Evolutionary conservation across 2,113 vertebrate species (phyloP).

Genomic region (Percina caprodes): DNA sequence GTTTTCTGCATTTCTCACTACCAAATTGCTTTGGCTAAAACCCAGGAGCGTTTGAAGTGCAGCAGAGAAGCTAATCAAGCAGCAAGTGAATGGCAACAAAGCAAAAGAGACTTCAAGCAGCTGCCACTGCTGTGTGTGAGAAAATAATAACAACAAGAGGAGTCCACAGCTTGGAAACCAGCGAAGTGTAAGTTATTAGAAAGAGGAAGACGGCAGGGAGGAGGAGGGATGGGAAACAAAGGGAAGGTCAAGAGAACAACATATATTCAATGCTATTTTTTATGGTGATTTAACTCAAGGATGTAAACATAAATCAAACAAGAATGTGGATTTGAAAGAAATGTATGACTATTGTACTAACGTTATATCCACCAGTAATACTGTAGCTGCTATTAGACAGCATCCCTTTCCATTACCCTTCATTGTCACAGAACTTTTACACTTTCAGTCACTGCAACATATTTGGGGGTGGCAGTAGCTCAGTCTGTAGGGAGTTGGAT

Average conservation of each 20-base stretch:
- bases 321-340: neutral
- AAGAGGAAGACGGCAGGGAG: neutral
- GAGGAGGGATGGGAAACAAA: slow-evolving; percentile 9
- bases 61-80: slow-evolving; percentile 70
- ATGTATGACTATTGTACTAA: neutral
- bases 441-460: neutral
- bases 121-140: slow-evolving; percentile 56
- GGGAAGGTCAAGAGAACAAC: neutral
- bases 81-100: slow-evolving; percentile 68
- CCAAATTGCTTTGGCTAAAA: slow-evolving; percentile 69
- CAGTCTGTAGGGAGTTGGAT: no score
- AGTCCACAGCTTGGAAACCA: slow-evolving; percentile 54
- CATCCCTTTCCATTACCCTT: neutral
- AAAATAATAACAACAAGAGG: slow-evolving; percentile 33
- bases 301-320: slow-evolving; percentile 10
- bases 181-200: slow-evolving; percentile 59
- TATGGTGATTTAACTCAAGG: slow-evolving; percentile 1
- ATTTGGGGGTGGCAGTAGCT: no score
- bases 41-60: slow-evolving; percentile 60
- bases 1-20: slow-evolving; percentile 64
- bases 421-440: neutral
- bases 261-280: neutral
- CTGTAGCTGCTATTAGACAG: neutral
- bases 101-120: slow-evolving; percentile 59
- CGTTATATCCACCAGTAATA: neutral